These are phyloP conservation scores for Holacanthella duospinosa DNA, from an alignment of 2,888 invertebrate species.

Conservation along the genomic window DNA sequence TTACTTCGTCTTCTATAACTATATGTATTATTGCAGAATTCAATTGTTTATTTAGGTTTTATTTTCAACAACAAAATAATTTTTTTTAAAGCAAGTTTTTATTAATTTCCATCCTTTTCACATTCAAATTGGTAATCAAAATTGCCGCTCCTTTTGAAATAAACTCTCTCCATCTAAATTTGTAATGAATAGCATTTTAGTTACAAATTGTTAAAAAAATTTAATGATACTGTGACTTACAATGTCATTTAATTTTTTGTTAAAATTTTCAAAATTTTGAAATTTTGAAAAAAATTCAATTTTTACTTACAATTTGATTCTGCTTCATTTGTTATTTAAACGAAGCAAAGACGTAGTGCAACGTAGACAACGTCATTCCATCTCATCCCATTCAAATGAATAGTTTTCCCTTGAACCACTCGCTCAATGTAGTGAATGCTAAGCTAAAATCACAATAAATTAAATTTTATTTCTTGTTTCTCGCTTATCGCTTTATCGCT, in stretches of 20 bases:
- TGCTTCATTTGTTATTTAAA: too few relatives aligned
- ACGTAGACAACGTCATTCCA: background rate
- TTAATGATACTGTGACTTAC: too few relatives aligned
- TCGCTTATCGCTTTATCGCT: too few relatives aligned
- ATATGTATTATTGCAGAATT: background rate
- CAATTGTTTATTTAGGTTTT: background rate
- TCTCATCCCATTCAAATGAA: background rate
- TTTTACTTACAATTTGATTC: too few relatives aligned
- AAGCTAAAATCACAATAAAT: background rate
- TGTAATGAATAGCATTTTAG: too few relatives aligned
- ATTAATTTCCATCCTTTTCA: background rate
- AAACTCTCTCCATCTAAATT: too few relatives aligned
- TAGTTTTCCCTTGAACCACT: background rate
- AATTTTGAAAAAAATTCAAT: too few relatives aligned
- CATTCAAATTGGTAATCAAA: background rate
- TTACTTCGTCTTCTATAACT: background rate
- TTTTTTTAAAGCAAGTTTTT: too few relatives aligned
- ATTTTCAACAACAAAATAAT: background rate
- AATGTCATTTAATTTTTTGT: too few relatives aligned
- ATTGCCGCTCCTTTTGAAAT: background rate
- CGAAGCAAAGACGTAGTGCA: background rate
- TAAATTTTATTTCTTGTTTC: background rate
- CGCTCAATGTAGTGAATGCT: background rate
- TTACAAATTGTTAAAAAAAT: too few relatives aligned
- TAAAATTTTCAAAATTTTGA: background rate